Conservation (phyloP, 2,888 invertebrate genomes). For the Caenorhabditis sp. region DNA sequence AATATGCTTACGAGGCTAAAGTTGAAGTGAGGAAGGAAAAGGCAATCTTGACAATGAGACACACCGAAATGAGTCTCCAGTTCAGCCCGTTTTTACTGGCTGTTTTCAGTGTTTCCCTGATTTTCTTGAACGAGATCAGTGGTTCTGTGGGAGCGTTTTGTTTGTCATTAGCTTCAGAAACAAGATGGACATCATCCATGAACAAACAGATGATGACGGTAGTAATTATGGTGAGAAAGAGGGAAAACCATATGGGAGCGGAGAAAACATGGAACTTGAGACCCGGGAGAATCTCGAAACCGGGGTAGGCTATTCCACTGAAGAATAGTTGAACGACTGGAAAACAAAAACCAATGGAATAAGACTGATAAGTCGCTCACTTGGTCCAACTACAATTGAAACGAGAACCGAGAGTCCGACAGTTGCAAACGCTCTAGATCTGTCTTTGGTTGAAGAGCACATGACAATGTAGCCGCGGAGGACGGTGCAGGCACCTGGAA, state of each 20-base stretch:
- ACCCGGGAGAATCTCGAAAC: constrained; percentile 57
- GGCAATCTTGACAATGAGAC: constrained; percentile 38
- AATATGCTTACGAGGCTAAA: constrained; percentile 52
- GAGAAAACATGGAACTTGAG: constrained; percentile 43
- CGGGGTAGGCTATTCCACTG: constrained; percentile 68
- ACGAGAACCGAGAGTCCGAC: constrained; percentile 31
- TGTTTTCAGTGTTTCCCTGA: constrained; percentile 11
- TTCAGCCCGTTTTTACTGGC: constrained; percentile 17
- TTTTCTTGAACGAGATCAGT: constrained; percentile 17
- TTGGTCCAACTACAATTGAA: constrained; percentile 29
- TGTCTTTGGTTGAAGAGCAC: constrained; percentile 28
- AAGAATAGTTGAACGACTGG: constrained; percentile 67
- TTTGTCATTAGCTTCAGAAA: neutral
- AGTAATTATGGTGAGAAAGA: constrained; percentile 21
- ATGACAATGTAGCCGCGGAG: constrained; percentile 46
- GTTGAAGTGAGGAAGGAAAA: constrained; percentile 22
- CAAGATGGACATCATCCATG: constrained; percentile 36
- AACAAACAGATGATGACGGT: constrained; percentile 21
- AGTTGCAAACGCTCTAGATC: constrained; percentile 30
- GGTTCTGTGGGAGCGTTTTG: neutral
- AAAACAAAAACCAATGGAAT: neutral
- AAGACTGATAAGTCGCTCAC: neutral
- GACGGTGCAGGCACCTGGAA: constrained; percentile 39
- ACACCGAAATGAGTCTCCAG: constrained; percentile 37
- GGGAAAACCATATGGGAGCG: constrained; percentile 40